Evolutionary conservation across 2,113 vertebrate species (phyloP).

Genomic region (Gavialis gangeticus): DNA sequence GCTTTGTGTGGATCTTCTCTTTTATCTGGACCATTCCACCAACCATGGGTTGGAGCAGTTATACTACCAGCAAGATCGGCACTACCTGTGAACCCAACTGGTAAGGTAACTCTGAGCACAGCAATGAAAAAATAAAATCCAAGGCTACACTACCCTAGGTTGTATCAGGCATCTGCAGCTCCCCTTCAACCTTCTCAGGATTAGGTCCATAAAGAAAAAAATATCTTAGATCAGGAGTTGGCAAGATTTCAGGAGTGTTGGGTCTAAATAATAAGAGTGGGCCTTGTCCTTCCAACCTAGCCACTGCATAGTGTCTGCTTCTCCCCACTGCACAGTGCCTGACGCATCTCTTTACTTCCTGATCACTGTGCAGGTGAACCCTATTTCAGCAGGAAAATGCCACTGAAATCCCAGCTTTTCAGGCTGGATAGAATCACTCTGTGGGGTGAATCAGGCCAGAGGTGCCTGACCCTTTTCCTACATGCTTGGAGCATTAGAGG

Average conservation of each 20-base stretch:
- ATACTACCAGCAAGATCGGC: slow-evolving; percentile 91
- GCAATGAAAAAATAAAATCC: background rate
- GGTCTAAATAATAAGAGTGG: too few species aligned
- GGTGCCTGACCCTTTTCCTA: too few species aligned
- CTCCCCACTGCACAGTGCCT: too few species aligned
- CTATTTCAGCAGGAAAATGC: too few species aligned
- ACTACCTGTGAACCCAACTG: slow-evolving; percentile 95
- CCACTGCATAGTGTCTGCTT: too few species aligned
- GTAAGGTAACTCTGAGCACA: slow-evolving; percentile 73
- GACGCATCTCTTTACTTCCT: too few species aligned
- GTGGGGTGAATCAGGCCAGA: too few species aligned
- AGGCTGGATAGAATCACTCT: too few species aligned
- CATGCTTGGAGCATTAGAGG: background rate
- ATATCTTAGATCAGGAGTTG: background rate
- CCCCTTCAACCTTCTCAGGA: background rate
- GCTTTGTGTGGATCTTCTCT: slow-evolving; percentile 90
- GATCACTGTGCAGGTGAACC: too few species aligned
- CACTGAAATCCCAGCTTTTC: too few species aligned
- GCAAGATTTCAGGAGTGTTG: too few species aligned
- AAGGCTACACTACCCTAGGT: background rate
- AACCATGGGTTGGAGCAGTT: slow-evolving; percentile 90
- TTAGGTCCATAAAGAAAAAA: background rate
- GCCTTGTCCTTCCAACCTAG: too few species aligned
- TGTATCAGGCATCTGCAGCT: background rate
- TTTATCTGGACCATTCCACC: slow-evolving; percentile 92